Evolutionary conservation across 1,140 invertebrate genomes (phyloP).

Genomic region (Micrasema longulum): DNA sequence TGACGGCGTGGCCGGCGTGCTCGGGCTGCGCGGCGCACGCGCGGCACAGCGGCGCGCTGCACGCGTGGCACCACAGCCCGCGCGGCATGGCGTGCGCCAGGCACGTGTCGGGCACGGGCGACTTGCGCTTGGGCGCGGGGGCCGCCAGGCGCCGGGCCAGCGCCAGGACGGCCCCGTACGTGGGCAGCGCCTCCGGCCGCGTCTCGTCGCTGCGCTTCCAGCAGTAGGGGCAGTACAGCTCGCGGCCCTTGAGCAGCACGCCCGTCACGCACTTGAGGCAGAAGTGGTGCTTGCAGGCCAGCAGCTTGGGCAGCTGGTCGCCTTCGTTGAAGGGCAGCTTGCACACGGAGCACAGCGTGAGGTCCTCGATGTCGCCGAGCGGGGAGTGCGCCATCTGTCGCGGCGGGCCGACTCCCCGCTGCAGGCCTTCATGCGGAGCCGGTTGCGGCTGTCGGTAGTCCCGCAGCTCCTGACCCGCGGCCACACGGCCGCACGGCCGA

Average conservation of each 20-base stretch:
- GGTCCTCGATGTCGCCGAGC: slow-evolving; percentile 75
- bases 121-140: slow-evolving; percentile 25
- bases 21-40: slow-evolving; percentile 75
- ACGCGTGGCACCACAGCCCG: slow-evolving; percentile 79
- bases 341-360: slow-evolving; percentile 78
- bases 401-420: slow-evolving; percentile 25
- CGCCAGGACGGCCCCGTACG: slow-evolving; percentile 73
- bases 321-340: slow-evolving; percentile 77
- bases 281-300: slow-evolving; percentile 81
- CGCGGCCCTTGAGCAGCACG: slow-evolving; percentile 72
- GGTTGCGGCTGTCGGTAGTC: not conserved
- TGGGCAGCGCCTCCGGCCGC: slow-evolving; percentile 74
- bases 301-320: slow-evolving; percentile 77
- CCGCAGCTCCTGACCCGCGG: not conserved
- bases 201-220: slow-evolving; percentile 76
- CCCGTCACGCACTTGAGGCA: slow-evolving; percentile 79
- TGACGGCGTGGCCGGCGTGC: slow-evolving; percentile 75
- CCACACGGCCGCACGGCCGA: not conserved
- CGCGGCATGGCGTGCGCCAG: slow-evolving; percentile 79
- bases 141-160: slow-evolving; percentile 71
- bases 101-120: slow-evolving; percentile 66
- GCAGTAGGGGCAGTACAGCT: slow-evolving; percentile 76
- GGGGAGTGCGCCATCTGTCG: slow-evolving; percentile 65
- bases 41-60: slow-evolving; percentile 73
- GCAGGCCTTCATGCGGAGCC: not conserved